These are phyloP conservation scores for Brachystomella parvula DNA, from an alignment of 1,140 invertebrate species.

Conservation along the genomic window DNA sequence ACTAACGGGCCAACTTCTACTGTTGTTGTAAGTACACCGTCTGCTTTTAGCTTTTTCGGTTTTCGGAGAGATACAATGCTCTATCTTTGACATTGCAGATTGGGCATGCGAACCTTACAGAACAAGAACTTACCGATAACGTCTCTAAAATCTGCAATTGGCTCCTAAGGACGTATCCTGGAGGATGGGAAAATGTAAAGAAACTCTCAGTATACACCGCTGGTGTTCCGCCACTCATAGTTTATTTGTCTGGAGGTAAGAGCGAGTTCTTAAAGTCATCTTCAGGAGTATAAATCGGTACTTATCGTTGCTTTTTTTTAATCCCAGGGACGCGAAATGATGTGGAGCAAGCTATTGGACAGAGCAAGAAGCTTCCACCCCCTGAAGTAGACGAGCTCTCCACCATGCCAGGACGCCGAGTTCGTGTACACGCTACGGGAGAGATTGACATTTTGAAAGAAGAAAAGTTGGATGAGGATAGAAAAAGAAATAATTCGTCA, in stretches of 20 bases:
- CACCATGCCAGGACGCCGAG: slow-evolving; percentile 21
- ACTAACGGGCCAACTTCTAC: slow-evolving; percentile 23
- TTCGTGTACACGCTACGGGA: slow-evolving; percentile 23
- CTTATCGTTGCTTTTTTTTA: not conserved
- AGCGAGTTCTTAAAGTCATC: not conserved
- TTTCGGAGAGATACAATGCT: not conserved
- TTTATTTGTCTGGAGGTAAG: slow-evolving; percentile 29
- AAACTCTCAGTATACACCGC: slow-evolving; percentile 23
- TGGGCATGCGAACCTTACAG: slow-evolving; percentile 25
- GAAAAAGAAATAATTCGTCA: not conserved
- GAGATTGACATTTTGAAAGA: slow-evolving; percentile 20
- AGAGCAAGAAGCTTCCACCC: not conserved
- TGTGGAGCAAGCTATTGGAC: slow-evolving; percentile 14
- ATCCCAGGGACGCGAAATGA: slow-evolving; percentile 22
- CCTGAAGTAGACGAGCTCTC: slow-evolving; percentile 27
- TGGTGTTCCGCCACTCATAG: slow-evolving; percentile 17
- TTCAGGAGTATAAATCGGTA: not conserved
- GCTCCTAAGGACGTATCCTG: slow-evolving; percentile 25
- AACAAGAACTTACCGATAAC: slow-evolving; percentile 28
- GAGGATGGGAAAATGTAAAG: slow-evolving; percentile 30
- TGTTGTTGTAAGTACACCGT: slow-evolving; percentile 23
- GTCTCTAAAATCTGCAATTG: slow-evolving; percentile 19
- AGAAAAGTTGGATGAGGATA: slow-evolving; percentile 4
- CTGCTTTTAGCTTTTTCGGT: slow-evolving; percentile 6
- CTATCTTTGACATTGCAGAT: slow-evolving; percentile 18